These are phyloP conservation scores for Ricordea florida DNA, from an alignment of 92 coral and sea anemone genomes.

Conservation along the genomic window DNA sequence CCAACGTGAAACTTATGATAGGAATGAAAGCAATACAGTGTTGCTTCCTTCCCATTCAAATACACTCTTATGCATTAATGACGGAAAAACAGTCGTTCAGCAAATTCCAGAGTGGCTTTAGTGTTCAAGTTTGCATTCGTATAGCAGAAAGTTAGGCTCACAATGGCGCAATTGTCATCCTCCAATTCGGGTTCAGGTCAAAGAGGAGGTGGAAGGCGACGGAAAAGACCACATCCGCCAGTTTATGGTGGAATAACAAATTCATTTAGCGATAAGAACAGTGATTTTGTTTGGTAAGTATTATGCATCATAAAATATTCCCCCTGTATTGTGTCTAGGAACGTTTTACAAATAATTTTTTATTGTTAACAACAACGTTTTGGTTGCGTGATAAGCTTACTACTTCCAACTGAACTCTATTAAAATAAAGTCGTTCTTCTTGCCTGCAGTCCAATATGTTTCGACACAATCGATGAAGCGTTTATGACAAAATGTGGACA, in stretches of 20 bases:
- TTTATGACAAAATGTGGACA: slow-evolving; percentile 99
- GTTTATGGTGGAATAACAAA: slow-evolving; percentile 93
- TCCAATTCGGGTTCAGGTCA: slow-evolving; percentile 47
- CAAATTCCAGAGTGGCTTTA: too few relatives aligned
- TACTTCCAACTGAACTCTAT: too few relatives aligned
- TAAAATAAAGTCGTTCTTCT: slow-evolving; percentile 1
- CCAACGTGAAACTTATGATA: neutral
- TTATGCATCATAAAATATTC: slow-evolving; percentile 10
- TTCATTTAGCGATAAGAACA: slow-evolving; percentile 96
- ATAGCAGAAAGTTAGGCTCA: neutral
- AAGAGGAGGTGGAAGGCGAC: slow-evolving; percentile 82
- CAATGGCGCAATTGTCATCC: slow-evolving; percentile 42
- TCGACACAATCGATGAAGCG: slow-evolving; percentile 97
- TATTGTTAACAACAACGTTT: too few relatives aligned
- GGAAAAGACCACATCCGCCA: slow-evolving; percentile 99
- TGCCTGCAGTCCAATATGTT: slow-evolving; percentile 91
- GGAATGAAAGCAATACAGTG: neutral
- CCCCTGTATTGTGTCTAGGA: too few relatives aligned
- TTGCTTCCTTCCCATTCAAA: neutral
- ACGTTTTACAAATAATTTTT: too few relatives aligned
- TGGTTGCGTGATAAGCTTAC: too few relatives aligned
- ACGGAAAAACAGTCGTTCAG: too few relatives aligned
- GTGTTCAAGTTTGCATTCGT: too few relatives aligned
- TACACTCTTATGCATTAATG: too few relatives aligned
- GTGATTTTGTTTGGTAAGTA: slow-evolving; percentile 96